Conservation (phyloP, 2,888 invertebrate genomes). For the Parapristionchus giblindavisi region DNA sequence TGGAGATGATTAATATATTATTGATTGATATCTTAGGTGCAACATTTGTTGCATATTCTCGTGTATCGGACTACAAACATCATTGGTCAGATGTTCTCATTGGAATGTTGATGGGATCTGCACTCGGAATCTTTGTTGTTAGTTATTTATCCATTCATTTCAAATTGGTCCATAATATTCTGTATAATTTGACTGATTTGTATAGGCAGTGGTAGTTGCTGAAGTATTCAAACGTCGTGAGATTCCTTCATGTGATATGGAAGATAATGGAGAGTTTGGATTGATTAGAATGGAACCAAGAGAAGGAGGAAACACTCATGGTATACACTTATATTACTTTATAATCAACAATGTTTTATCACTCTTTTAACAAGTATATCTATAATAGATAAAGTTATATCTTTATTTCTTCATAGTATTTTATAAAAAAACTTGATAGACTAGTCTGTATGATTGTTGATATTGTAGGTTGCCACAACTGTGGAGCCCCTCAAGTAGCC, state of each 20-base stretch:
- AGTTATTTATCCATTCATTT: neutral
- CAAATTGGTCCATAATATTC: too few species aligned
- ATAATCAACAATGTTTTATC: too few species aligned
- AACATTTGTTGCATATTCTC: constrained; percentile 56
- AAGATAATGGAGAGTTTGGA: constrained; percentile 49
- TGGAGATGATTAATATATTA: neutral
- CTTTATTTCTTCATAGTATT: too few species aligned
- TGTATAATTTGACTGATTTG: neutral
- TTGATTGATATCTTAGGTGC: constrained; percentile 43
- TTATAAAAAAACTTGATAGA: too few species aligned
- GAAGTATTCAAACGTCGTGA: constrained; percentile 68
- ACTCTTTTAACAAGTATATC: too few species aligned
- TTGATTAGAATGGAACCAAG: constrained; percentile 49
- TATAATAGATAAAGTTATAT: too few species aligned
- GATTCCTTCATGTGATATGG: constrained; percentile 51
- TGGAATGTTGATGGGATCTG: constrained; percentile 76
- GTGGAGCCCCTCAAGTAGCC: constrained; percentile 37
- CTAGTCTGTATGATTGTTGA: too few species aligned
- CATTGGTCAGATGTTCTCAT: constrained; percentile 96
- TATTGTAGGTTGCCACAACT: constrained; percentile 32
- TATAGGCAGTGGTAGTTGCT: constrained; percentile 63
- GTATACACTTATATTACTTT: too few species aligned
- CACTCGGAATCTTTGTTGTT: constrained; percentile 54
- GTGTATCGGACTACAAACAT: constrained; percentile 78
- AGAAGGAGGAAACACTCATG: constrained; percentile 2